These are phyloP conservation scores for Mesocentrotus franciscanus DNA, from an alignment of 53 echinoderm and acorn worm genomes.

Conservation along the genomic window DNA sequence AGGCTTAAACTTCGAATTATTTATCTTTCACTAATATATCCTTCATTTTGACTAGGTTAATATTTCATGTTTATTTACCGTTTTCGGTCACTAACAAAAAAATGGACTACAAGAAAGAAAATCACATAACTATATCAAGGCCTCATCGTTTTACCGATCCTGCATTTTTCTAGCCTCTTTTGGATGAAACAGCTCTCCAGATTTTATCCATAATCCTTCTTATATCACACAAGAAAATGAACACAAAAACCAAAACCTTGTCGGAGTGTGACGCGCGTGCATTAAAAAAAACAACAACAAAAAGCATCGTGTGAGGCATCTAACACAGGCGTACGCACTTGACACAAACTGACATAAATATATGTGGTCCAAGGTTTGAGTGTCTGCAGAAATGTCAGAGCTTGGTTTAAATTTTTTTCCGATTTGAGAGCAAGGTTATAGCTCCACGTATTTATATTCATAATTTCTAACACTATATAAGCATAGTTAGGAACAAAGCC, in stretches of 20 bases:
- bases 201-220: not conserved
- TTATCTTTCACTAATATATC: not conserved
- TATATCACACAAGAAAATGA: not conserved
- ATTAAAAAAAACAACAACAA: not conserved
- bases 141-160: not conserved
- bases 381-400: not conserved
- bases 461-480: not conserved
- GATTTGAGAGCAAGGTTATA: not conserved
- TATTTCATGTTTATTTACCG: not conserved
- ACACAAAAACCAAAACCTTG: not conserved
- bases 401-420: not conserved
- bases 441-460: not conserved
- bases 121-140: not conserved
- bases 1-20: no score
- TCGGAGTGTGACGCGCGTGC: not conserved
- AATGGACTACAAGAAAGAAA: not conserved
- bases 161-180: not conserved
- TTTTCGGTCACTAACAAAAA: not conserved
- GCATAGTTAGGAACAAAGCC: not conserved
- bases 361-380: constrained; percentile 14
- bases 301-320: constrained; percentile 7
- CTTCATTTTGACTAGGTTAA: no score
- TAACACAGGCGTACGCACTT: constrained; percentile 7
- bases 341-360: constrained; percentile 6
- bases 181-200: not conserved